Base-by-base conservation (phyloP, 2,888 invertebrate genomes). In the Acronicta aceris region DNA sequence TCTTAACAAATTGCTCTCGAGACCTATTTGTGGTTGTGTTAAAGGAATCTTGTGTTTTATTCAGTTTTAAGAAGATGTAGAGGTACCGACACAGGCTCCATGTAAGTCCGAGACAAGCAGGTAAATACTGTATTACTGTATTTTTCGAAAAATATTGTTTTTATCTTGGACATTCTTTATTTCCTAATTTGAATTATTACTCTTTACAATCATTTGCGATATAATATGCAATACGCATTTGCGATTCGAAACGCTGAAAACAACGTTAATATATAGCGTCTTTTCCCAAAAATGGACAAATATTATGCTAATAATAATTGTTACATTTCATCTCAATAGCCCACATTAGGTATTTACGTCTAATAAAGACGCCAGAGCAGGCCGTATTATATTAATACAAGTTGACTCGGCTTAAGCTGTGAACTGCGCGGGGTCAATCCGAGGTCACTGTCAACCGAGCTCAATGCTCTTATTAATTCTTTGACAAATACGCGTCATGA, bases 391-490 rank as follows among this genome's bases (percentile, higher is more conserved):
- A 27, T 17, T 10, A 45, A 16, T 45, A 46, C 60, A 59, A 46
- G 49, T 30, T 40, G 52, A 50, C 42, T 13, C 50, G 43, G 12
- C 36, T 60, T 53, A 53, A 62, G 61, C 49, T 50, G 66, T 48
- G 74, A 47, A 43, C 65, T 47, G 40, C 25, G 36, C 5, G 47
- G 59, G 74, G 65, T 65, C 66, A 59, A 54, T 40, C 54, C 61
- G 61, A 51, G 67, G 56, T 53, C 67, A 56, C 63, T 71, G 75
- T 64, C 77, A 56, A 50, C 62, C 15, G 38, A 42, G 59, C 67
- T 63, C 74, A 63, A 65, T 56, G 57, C 33, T 17, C 59, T 66
- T 66, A 68, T 68, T 78, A 73, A 78, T 73, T 65, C 62, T 57
- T 68, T 73, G 68, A 77, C 62, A 76, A 71, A 77, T 75, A 47